phyloP scores from a whole-genome alignment of 2,797 vertebrate genomes.

The Sebastes vulpes region DNA sequence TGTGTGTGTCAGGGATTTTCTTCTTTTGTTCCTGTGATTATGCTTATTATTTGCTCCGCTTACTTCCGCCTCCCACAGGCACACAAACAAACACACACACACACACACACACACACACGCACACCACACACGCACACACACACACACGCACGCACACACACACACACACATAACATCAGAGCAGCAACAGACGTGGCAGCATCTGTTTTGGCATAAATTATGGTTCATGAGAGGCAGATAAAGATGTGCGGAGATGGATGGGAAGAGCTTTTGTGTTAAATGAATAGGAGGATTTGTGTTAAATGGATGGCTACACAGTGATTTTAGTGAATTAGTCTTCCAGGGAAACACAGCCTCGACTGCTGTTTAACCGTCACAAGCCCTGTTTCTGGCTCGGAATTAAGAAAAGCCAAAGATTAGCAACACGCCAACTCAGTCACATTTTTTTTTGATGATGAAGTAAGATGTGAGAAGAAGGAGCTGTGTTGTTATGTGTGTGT shows the following conservation, averaged over 20 bases:
- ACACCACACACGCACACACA: neutral
- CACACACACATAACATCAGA: neutral
- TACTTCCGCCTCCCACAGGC: constrained; percentile 29
- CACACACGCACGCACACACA: neutral
- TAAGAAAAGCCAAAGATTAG: constrained; percentile 31
- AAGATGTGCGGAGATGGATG: constrained; percentile 40
- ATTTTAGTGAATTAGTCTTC: constrained; percentile 36
- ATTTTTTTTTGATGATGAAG: constrained; percentile 28
- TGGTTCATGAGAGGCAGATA: constrained; percentile 48
- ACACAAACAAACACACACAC: neutral
- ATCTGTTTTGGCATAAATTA: constrained; percentile 74
- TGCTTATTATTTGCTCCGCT: constrained; percentile 48
- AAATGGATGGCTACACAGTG: constrained; percentile 22
- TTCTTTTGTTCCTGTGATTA: constrained; percentile 41
- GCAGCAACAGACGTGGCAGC: constrained; percentile 44
- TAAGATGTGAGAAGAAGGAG: constrained; percentile 15
- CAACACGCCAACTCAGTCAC: constrained; percentile 17
- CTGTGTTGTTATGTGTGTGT: constrained; percentile 1
- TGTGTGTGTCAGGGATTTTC: constrained; percentile 14
- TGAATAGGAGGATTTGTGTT: constrained; percentile 24
- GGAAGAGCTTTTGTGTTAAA: constrained; percentile 30
- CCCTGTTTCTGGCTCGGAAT: neutral
- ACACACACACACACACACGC: neutral
- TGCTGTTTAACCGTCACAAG: neutral
- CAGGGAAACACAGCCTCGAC: constrained; percentile 7